Percentiles rank a stretch among this genome's conserved stretches.
These are phyloP conservation scores for Schizotus pectinicornis DNA, from an alignment of 2,888 invertebrate species.

Conservation along the genomic window DNA sequence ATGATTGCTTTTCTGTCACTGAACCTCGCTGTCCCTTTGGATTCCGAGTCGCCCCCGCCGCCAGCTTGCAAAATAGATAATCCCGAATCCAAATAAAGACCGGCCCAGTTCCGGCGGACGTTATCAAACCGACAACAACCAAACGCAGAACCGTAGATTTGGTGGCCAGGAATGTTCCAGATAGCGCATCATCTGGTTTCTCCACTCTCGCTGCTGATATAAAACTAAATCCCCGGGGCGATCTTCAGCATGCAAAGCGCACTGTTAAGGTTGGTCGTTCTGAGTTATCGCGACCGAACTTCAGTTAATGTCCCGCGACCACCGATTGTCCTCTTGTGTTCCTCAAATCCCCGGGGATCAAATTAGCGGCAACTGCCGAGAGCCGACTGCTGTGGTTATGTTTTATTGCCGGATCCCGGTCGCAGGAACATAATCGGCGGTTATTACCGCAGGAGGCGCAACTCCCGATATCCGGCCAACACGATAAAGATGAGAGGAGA, in stretches of 20 bases:
- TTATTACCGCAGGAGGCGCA: slow-evolving; percentile 3
- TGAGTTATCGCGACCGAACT: slow-evolving; percentile 18
- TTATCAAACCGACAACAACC: slow-evolving; percentile 6
- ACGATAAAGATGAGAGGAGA: too few species aligned
- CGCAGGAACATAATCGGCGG: slow-evolving; percentile 14
- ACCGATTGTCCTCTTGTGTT: slow-evolving; percentile 28
- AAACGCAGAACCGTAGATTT: slow-evolving; percentile 1
- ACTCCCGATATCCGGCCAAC: slow-evolving; percentile 1
- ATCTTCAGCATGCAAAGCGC: slow-evolving; percentile 30
- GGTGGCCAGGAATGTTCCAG: too few species aligned
- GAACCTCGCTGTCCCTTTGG: too few species aligned
- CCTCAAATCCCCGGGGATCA: slow-evolving; percentile 25
- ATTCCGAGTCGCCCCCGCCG: too few species aligned
- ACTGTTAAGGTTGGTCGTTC: slow-evolving; percentile 29
- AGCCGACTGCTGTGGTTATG: slow-evolving; percentile 24
- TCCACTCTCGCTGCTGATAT: slow-evolving; percentile 10
- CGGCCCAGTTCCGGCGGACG: too few species aligned
- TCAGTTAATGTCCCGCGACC: slow-evolving; percentile 21
- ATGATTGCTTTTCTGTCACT: too few species aligned
- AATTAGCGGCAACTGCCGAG: slow-evolving; percentile 28
- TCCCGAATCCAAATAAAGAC: too few species aligned
- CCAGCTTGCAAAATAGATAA: too few species aligned
- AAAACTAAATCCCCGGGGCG: slow-evolving; percentile 22
- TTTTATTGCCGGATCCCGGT: slow-evolving; percentile 18
- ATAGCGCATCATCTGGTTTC: slow-evolving; percentile 8